Evolutionary conservation across 2,797 vertebrate species (phyloP).

Genomic region (Malacoraja senta): DNA sequence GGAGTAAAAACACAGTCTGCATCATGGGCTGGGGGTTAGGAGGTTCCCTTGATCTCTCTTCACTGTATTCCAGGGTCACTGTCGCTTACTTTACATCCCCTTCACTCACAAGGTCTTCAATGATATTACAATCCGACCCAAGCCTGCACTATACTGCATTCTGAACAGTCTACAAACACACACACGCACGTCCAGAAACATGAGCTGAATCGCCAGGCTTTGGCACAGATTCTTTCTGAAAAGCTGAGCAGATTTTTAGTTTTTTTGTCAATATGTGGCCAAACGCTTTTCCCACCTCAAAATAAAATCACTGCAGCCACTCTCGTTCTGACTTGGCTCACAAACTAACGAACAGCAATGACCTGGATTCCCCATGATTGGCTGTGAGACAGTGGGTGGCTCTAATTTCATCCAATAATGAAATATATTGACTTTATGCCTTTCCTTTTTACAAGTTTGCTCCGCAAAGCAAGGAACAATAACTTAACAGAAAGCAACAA

Average conservation of each 20-base stretch:
- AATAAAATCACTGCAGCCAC: background rate
- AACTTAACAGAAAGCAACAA: background rate
- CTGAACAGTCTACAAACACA: background rate
- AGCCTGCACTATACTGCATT: background rate
- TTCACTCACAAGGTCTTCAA: background rate
- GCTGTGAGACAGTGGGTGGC: background rate
- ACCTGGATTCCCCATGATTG: background rate
- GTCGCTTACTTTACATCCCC: background rate
- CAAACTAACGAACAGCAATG: background rate
- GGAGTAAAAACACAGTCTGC: slow-evolving; percentile 57
- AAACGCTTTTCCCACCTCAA: background rate
- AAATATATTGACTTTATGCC: background rate
- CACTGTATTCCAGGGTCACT: background rate
- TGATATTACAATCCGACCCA: background rate
- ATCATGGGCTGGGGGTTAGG: slow-evolving; percentile 52
- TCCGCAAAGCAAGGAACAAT: background rate
- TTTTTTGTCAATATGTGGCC: background rate
- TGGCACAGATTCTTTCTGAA: background rate
- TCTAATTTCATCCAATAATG: background rate
- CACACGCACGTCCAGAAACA: background rate
- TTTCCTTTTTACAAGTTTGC: background rate
- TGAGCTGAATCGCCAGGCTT: background rate
- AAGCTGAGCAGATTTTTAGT: background rate
- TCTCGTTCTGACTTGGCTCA: background rate
- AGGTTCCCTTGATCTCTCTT: slow-evolving; percentile 59